phyloP scores from a whole-genome alignment of 2,797 vertebrate species.

The Numenius phaeopus region DNA sequence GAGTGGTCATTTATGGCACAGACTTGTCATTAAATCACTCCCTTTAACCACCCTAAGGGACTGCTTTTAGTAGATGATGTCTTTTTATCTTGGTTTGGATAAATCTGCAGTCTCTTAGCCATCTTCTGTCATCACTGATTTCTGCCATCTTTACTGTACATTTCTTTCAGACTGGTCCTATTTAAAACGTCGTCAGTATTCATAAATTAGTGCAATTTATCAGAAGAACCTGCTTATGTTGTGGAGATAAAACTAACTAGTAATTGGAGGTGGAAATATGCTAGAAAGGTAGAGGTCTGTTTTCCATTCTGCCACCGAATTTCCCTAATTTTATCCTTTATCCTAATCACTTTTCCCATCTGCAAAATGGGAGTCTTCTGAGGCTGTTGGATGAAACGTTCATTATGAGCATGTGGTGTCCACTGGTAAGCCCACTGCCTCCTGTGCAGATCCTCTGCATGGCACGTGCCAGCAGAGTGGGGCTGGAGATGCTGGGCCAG shows the following conservation, averaged over 20 bases:
- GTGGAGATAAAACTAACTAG: neutral
- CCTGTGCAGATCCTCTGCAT: neutral
- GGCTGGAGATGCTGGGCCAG: neutral
- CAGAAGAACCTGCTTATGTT: neutral
- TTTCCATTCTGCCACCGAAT: neutral
- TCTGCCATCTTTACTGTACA: neutral
- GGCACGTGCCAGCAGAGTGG: rapidly evolving
- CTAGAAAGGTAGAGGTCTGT: neutral
- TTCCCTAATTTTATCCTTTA: neutral
- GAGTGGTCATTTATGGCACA: neutral
- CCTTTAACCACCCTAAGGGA: neutral
- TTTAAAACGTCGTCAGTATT: neutral
- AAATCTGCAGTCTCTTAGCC: neutral
- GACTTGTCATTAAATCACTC: neutral
- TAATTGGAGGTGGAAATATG: neutral
- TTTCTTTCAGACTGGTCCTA: neutral
- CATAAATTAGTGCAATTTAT: neutral
- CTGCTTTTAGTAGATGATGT: neutral
- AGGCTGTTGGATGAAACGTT: neutral
- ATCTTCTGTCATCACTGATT: neutral
- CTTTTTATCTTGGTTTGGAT: neutral
- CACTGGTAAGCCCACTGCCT: neutral
- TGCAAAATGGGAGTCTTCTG: neutral
- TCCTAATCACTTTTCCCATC: neutral
- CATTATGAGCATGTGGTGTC: neutral